A percentile compares a stretch with the other conserved stretches of the same genome.
Evolutionary conservation across 2,797 vertebrate genomes (phyloP).

Genomic region (Selene dorsalis): DNA sequence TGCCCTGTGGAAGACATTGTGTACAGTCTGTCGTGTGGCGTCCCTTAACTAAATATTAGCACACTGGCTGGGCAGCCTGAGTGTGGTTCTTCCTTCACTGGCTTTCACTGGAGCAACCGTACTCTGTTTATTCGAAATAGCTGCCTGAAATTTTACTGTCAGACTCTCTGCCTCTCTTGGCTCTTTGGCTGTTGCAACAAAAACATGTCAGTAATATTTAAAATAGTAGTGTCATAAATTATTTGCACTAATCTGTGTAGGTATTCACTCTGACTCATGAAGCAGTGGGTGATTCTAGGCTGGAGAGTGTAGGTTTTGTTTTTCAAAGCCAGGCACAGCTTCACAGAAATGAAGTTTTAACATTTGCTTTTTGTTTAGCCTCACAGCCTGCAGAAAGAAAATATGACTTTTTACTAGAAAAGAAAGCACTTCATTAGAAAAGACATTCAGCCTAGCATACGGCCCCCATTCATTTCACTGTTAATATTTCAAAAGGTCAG

Average conservation of each 20-base stretch:
- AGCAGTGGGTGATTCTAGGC: constrained; percentile 64
- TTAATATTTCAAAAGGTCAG: constrained; percentile 73
- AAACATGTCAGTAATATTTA: constrained; percentile 71
- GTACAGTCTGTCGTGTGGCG: constrained; percentile 60
- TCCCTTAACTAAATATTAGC: constrained; percentile 70
- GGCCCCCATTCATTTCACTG: constrained; percentile 70
- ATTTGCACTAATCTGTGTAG: constrained; percentile 69
- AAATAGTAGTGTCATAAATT: constrained; percentile 68
- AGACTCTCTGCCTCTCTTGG: constrained; percentile 41
- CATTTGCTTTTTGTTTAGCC: constrained; percentile 79
- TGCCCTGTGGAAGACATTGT: constrained; percentile 47
- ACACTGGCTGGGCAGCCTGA: constrained; percentile 68
- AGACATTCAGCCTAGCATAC: constrained; percentile 47
- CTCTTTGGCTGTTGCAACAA: constrained; percentile 61
- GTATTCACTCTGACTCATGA: constrained; percentile 77
- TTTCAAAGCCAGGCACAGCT: constrained; percentile 75
- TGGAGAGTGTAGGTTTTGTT: constrained; percentile 65
- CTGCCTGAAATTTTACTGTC: constrained; percentile 54
- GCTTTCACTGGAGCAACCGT: constrained; percentile 56
- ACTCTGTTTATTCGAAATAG: constrained; percentile 62
- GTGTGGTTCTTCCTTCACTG: constrained; percentile 73
- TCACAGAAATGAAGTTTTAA: constrained; percentile 71
- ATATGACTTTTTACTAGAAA: constrained; percentile 58
- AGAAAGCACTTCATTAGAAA: constrained; percentile 59
- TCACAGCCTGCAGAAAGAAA: constrained; percentile 62